Conservation (phyloP, 1,140 invertebrate species). For the Cherax quadricarinatus region DNA sequence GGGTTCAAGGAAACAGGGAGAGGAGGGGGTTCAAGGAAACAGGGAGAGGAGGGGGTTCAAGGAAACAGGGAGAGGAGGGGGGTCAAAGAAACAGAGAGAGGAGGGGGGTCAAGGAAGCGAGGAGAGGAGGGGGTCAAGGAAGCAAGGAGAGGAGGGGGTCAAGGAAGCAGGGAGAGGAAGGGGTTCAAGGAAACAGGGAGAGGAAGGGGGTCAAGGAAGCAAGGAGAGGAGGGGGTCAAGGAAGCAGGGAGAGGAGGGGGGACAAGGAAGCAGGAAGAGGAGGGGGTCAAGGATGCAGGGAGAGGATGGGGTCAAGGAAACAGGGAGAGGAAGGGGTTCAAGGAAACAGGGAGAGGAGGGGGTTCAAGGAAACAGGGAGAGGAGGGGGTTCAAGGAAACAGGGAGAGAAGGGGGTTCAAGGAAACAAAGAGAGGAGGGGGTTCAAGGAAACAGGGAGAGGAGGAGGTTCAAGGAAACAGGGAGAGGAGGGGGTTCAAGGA, state of each 20-base stretch:
- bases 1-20: too few relatives aligned
- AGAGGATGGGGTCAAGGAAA: too few relatives aligned
- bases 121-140: too few relatives aligned
- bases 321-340: not conserved
- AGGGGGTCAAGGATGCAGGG: not conserved
- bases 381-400: too few relatives aligned
- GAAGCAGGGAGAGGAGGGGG: not conserved
- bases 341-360: not conserved
- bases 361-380: too few relatives aligned
- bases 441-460: not conserved
- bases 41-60: not conserved
- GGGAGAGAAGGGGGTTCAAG: too few relatives aligned
- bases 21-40: too few relatives aligned
- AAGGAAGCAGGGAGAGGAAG: not conserved
- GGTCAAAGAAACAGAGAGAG: too few relatives aligned
- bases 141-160: not conserved
- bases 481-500: too few relatives aligned
- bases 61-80: not conserved
- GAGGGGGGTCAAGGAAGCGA: not conserved
- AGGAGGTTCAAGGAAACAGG: not conserved
- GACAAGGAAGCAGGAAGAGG: not conserved
- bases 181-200: too few relatives aligned
- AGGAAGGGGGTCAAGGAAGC: not conserved
- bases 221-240: too few relatives aligned
- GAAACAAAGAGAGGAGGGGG: not conserved